A percentile compares a stretch with the other conserved stretches of the same genome.
These are phyloP conservation scores for Centruroides vittatus DNA, from an alignment of 1,140 invertebrate genomes.

Conservation along the genomic window DNA sequence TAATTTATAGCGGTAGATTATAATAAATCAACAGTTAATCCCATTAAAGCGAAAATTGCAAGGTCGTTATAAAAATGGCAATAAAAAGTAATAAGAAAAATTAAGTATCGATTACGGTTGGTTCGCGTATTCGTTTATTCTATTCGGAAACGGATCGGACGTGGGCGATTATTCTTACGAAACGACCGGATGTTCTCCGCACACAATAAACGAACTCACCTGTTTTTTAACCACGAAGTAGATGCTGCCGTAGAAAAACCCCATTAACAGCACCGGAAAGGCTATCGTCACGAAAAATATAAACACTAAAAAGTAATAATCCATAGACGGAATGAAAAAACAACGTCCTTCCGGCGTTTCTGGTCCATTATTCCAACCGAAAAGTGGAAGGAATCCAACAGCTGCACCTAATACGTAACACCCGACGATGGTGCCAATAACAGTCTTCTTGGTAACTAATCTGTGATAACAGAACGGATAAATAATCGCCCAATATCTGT, in stretches of 20 bases:
- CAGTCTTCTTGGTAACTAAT: conserved; percentile 23
- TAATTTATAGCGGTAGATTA: too few species aligned
- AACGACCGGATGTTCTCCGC: too few species aligned
- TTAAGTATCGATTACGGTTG: too few species aligned
- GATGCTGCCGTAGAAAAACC: conserved; percentile 73
- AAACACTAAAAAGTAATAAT: conserved; percentile 73
- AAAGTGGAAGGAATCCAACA: conserved; percentile 64
- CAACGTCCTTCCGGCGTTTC: conserved; percentile 40
- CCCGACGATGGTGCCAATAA: conserved; percentile 57
- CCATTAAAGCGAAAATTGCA: not conserved
- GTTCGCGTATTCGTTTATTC: too few species aligned
- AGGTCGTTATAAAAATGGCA: not conserved
- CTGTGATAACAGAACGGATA: conserved; percentile 78
- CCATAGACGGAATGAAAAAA: conserved; percentile 71
- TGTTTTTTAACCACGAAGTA: conserved; percentile 75
- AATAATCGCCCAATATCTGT: conserved; percentile 82
- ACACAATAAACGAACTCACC: conserved; percentile 33
- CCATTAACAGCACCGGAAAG: conserved; percentile 62
- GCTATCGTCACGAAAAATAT: conserved; percentile 78
- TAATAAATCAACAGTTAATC: too few species aligned
- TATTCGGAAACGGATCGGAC: too few species aligned
- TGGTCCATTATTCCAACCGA: conserved; percentile 61
- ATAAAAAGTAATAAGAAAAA: too few species aligned
- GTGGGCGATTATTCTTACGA: too few species aligned
- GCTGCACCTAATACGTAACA: conserved; percentile 67